phyloP scores from a whole-genome alignment of 2,888 invertebrate genomes.

The Leptinotarsa haldemani region DNA sequence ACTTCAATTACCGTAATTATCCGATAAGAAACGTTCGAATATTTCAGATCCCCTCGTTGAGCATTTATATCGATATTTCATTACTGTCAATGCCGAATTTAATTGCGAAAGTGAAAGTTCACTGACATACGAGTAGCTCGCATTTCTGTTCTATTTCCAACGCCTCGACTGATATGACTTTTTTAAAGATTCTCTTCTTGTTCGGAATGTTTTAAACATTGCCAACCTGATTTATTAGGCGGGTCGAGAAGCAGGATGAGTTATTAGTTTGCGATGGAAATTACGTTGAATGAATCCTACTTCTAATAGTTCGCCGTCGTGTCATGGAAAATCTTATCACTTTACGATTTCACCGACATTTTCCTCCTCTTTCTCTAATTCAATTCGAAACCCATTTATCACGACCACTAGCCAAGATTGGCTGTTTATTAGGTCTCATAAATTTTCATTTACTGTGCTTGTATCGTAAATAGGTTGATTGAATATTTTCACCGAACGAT shows the following conservation, averaged over 20 bases:
- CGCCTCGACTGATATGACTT: neutral
- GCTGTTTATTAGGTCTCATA: neutral
- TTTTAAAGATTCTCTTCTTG: neutral
- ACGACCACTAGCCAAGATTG: constrained; percentile 8
- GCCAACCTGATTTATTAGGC: too few species aligned
- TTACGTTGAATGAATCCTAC: too few species aligned
- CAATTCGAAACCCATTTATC: neutral
- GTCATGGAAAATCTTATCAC: too few species aligned
- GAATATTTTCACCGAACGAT: constrained; percentile 12
- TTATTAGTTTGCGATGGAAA: too few species aligned
- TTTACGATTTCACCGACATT: neutral
- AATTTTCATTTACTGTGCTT: constrained; percentile 7
- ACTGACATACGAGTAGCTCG: constrained; percentile 11
- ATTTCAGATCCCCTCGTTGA: constrained; percentile 1
- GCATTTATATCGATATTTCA: constrained; percentile 12
- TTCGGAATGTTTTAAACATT: neutral
- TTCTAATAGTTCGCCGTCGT: too few species aligned
- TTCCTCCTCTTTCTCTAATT: constrained; percentile 10
- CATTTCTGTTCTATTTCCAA: constrained; percentile 19
- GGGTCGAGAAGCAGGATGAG: too few species aligned
- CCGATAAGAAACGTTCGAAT: neutral
- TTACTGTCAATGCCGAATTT: constrained; percentile 16
- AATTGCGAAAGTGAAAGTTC: constrained; percentile 19
- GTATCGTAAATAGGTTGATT: constrained; percentile 16
- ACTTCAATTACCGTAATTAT: neutral